Evolutionary conservation across 2,888 invertebrate species (phyloP).

Genomic region (Glyphotaelius pellucidus): DNA sequence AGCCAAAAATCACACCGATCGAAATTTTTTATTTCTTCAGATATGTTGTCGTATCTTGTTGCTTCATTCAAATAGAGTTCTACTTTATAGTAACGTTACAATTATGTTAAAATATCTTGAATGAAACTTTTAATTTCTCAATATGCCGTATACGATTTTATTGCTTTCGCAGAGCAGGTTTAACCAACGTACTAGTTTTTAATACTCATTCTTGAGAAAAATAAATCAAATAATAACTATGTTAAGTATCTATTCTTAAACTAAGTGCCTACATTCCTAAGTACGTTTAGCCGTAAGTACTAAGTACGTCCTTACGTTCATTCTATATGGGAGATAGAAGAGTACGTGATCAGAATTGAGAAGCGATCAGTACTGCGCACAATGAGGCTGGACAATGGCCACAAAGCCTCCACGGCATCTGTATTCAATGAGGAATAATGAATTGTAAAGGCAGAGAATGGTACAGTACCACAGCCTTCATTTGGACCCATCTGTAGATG

Average conservation of each 20-base stretch:
- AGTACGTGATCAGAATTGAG: constrained; percentile 11
- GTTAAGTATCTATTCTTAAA: not conserved
- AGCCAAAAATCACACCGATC: no score
- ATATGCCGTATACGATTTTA: not conserved
- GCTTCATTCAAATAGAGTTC: no score
- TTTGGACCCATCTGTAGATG: not conserved
- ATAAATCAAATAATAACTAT: not conserved
- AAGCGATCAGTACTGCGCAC: not conserved
- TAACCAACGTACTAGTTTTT: not conserved
- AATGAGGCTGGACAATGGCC: constrained; percentile 22
- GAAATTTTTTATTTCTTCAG: no score
- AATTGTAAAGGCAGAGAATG: not conserved
- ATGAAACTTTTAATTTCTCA: not conserved
- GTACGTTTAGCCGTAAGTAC: not conserved
- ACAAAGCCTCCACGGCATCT: constrained; percentile 24
- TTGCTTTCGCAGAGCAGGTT: not conserved
- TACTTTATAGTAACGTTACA: no score
- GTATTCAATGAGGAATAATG: constrained; percentile 32
- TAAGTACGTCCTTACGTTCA: constrained; percentile 5
- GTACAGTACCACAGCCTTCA: not conserved
- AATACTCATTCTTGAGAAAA: not conserved
- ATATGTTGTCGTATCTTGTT: no score
- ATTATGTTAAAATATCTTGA: not conserved
- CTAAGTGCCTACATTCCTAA: not conserved
- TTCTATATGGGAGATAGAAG: not conserved